Conservation (phyloP, 2,888 invertebrate genomes). For the Clistopyga incitator region DNA sequence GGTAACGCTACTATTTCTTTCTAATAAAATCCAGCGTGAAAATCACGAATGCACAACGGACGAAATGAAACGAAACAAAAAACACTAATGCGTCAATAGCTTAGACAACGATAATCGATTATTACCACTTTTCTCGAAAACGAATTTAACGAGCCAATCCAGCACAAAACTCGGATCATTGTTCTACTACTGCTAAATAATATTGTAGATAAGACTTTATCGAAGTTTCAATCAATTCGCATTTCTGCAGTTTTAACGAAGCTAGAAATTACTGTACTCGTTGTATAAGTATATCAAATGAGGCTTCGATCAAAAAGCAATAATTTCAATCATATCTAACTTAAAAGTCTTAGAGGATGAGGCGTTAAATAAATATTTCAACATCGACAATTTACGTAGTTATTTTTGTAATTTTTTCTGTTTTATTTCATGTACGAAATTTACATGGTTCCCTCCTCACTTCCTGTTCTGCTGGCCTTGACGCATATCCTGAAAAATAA, state of each 20-base stretch:
- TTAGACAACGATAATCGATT: slow-evolving; percentile 16
- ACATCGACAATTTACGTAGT: slow-evolving; percentile 41
- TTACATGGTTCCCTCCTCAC: slow-evolving; percentile 74
- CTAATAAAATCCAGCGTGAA: slow-evolving; percentile 37
- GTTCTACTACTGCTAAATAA: slow-evolving; percentile 1
- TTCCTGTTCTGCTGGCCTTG: slow-evolving; percentile 84
- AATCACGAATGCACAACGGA: slow-evolving; percentile 36
- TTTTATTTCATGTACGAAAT: slow-evolving; percentile 72
- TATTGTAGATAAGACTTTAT: slow-evolving; percentile 24
- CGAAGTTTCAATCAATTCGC: slow-evolving; percentile 6
- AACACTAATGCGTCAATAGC: slow-evolving; percentile 9
- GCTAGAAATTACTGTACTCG: slow-evolving; percentile 14
- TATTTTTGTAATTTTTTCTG: slow-evolving; percentile 73
- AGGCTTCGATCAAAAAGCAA: slow-evolving; percentile 55
- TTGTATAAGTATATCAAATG: slow-evolving; percentile 11
- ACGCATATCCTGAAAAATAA: slow-evolving; percentile 82
- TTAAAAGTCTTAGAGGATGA: slow-evolving; percentile 50
- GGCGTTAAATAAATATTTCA: slow-evolving; percentile 64
- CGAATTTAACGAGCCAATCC: background rate
- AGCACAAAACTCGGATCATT: slow-evolving; percentile 36
- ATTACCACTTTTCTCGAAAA: slow-evolving; percentile 18
- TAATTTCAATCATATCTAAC: slow-evolving; percentile 68
- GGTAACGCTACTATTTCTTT: slow-evolving; percentile 53
- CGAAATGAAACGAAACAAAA: slow-evolving; percentile 10
- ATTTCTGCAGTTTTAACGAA: slow-evolving; percentile 15